Evolutionary conservation across 2,888 invertebrate genomes (phyloP).

Genomic region (Anoplius nigerrimus): DNA sequence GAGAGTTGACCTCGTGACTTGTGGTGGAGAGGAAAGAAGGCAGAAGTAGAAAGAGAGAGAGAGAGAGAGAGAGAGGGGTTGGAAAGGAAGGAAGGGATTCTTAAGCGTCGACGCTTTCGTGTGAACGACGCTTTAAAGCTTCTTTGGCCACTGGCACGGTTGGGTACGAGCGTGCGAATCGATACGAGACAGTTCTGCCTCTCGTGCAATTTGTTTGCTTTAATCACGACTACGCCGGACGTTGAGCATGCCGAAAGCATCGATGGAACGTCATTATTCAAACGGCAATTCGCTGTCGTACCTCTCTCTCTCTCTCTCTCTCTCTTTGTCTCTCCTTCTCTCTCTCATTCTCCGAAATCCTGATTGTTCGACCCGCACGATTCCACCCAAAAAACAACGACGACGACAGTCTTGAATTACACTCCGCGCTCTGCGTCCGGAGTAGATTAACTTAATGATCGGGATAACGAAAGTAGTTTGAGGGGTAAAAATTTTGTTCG

Average conservation of each 20-base stretch:
- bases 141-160: slow-evolving; percentile 47
- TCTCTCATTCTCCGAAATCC: no score
- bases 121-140: slow-evolving; percentile 23
- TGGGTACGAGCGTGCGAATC: slow-evolving; percentile 56
- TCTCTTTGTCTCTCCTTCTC: no score
- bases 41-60: background rate
- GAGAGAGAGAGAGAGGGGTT: background rate
- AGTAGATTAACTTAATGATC: no score
- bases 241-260: slow-evolving; percentile 12
- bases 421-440: no score
- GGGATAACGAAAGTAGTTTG: no score
- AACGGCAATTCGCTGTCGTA: background rate
- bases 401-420: no score
- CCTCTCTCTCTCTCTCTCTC: no score
- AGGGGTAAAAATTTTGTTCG: no score
- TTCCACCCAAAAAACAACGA: no score
- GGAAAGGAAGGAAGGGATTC: background rate
- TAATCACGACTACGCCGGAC: slow-evolving; percentile 21
- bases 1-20: no score
- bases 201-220: slow-evolving; percentile 39
- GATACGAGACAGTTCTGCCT: slow-evolving; percentile 46
- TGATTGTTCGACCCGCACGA: no score
- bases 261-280: slow-evolving; percentile 16
- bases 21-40: background rate
- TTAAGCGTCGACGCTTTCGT: slow-evolving; percentile 10